Evolutionary conservation across 2,797 vertebrate species (phyloP).

Genomic region (Melanotaenia nigrans): DNA sequence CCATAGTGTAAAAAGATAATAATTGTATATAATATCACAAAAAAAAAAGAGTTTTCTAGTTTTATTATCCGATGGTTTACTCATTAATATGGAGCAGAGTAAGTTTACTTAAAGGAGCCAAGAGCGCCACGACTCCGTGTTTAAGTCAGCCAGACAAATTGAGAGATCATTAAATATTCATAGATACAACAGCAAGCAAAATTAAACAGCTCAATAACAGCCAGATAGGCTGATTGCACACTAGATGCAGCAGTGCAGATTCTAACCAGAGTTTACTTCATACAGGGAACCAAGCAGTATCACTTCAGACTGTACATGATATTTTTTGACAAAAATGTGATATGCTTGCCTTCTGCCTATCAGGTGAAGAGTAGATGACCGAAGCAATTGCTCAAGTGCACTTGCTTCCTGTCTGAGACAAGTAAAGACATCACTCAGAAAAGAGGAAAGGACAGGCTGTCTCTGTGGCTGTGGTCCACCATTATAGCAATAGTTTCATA

Average conservation of each 20-base stretch:
- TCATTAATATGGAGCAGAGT: not conserved
- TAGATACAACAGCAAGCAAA: constrained; percentile 39
- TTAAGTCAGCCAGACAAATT: constrained; percentile 37
- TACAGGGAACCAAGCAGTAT: constrained; percentile 1
- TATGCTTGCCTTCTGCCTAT: constrained; percentile 33
- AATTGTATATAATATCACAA: not conserved
- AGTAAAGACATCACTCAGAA: constrained; percentile 28
- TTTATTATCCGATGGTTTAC: not conserved
- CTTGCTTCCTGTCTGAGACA: constrained; percentile 54
- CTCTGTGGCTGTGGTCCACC: constrained; percentile 20
- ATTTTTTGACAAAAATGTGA: constrained; percentile 31
- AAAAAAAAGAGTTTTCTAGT: not conserved
- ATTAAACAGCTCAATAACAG: constrained; percentile 59
- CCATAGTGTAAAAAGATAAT: not conserved
- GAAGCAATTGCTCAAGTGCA: constrained; percentile 52
- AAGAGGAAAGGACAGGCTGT: constrained; percentile 43
- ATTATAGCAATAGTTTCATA: constrained; percentile 51
- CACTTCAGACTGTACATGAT: constrained; percentile 20
- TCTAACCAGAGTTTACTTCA: not conserved
- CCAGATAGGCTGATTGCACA: constrained; percentile 22
- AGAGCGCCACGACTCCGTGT: constrained; percentile 5
- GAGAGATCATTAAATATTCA: constrained; percentile 65
- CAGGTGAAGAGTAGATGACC: constrained; percentile 41
- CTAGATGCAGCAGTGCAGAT: constrained; percentile 9
- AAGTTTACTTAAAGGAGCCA: constrained; percentile 2